phyloP scores from a whole-genome alignment of 1,140 invertebrate genomes.

The Drosophila grimshawi region DNA sequence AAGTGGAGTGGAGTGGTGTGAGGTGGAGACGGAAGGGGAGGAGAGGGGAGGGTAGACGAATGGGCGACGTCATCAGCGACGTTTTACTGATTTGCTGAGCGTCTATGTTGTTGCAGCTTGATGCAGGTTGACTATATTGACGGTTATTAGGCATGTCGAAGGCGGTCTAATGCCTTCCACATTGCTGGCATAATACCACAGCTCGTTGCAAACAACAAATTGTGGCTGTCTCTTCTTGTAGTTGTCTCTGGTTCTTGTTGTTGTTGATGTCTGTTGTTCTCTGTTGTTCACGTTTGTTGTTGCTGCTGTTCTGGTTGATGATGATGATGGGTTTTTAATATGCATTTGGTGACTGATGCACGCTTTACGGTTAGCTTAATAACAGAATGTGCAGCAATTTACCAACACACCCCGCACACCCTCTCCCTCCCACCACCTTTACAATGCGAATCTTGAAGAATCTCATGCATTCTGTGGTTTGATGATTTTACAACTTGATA shows the following conservation, averaged over 20 bases:
- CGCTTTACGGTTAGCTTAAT: slow-evolving; percentile 76
- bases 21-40: slow-evolving; percentile 25
- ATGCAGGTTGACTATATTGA: slow-evolving; percentile 72
- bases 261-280: no score
- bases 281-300: slow-evolving; percentile 46
- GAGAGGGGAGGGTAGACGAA: slow-evolving; percentile 13
- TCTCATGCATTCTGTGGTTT: not conserved
- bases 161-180: slow-evolving; percentile 70
- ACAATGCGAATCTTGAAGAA: no score
- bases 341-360: slow-evolving; percentile 76
- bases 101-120: slow-evolving; percentile 37
- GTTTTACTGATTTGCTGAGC: not conserved
- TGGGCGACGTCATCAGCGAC: slow-evolving; percentile 44
- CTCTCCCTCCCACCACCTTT: slow-evolving; percentile 10
- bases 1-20: slow-evolving; percentile 28
- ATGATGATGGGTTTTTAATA: slow-evolving; percentile 81
- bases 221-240: slow-evolving; percentile 33
- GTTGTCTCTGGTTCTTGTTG: slow-evolving; percentile 26
- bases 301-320: slow-evolving; percentile 62
- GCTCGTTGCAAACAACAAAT: slow-evolving; percentile 14
- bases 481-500: not conserved
- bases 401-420: not conserved
- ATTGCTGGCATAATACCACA: slow-evolving; percentile 50
- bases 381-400: slow-evolving; percentile 44
- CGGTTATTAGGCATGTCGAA: slow-evolving; percentile 83